Evolutionary conservation across 2,888 invertebrate genomes (phyloP), one percentile per base, ranked within the genome.

Genomic region (Drosophila crucigera): DNA sequence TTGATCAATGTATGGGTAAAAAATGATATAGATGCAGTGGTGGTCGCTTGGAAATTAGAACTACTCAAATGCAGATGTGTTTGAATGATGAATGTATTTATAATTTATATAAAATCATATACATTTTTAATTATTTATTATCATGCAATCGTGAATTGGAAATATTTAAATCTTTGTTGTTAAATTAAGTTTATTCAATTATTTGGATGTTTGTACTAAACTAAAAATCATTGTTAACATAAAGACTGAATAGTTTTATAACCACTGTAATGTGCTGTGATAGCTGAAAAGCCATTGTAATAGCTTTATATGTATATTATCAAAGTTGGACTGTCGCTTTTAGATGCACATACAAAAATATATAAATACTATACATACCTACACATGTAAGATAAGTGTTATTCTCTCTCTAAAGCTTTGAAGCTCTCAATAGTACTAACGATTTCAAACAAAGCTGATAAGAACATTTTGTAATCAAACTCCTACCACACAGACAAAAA

Each of bases 371-470:
- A 54, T 47, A 72, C 37, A 54, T 60, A 61, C 39, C 61, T 56
- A 71, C 62, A 72, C 62, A 72, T 55, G 53, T 85, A 77, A 77
- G 84, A 84, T 78, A 78, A 78, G 68, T 80, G 69, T 82, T 70
- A 76, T 53, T 68, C 41, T 60, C 60, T 73, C n/a, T 35, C 49
- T 19, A 25, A 41, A 68, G 65, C 59, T 70, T 71, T 43, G 49
- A 73, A 28, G 52, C 58, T 65, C 50, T 71, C 19, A 35, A 76
- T 79, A 75, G 76, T 65, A 79, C 79, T 70, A 78, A 78, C 76
- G 39, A 55, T 10, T 64, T 47, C 62, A 54, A 50, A 25, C 41
- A 43, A 70, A 64, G 16, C 52, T 53, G 66, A 71, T 71, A 76
- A 71, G 56, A 52, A 78, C 19, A 55, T 49, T 49, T 56, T 77